Conservation (phyloP, 2,113 vertebrate genomes). For the Malurus alboscapulatus region DNA sequence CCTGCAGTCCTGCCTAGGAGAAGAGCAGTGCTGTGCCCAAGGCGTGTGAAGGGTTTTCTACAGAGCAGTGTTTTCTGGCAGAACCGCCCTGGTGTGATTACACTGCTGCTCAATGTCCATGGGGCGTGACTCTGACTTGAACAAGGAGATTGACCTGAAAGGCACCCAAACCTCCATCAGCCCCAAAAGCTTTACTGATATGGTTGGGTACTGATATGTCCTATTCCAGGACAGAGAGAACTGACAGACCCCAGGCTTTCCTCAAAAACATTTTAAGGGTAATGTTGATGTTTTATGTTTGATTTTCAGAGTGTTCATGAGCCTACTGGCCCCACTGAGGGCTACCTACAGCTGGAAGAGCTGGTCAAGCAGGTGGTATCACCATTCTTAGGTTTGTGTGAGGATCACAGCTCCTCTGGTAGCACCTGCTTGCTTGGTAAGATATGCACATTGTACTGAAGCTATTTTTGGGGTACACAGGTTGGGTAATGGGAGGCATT, state of each 20-base stretch:
- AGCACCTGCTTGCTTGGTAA: constrained; percentile 73
- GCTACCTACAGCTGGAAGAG: constrained; percentile 85
- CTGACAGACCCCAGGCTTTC: not conserved
- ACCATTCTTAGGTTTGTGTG: constrained; percentile 83
- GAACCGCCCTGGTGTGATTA: not conserved
- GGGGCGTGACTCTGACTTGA: not conserved
- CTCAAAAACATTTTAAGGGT: not conserved
- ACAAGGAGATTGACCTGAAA: not conserved
- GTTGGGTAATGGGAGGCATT: not conserved
- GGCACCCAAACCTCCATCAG: not conserved
- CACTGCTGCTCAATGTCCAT: accelerated
- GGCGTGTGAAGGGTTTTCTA: not conserved
- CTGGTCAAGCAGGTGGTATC: constrained; percentile 88
- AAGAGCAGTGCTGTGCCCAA: not conserved
- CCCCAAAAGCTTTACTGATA: not conserved
- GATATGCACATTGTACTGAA: not conserved
- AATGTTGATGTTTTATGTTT: not conserved
- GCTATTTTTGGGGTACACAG: not conserved
- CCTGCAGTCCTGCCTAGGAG: not conserved
- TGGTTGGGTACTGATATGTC: not conserved
- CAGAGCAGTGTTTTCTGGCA: not conserved
- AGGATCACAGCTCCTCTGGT: constrained; percentile 65
- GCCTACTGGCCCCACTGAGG: constrained; percentile 77
- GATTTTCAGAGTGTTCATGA: constrained; percentile 87
- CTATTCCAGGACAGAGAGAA: not conserved